phyloP scores from a whole-genome alignment of 2,888 invertebrate species.

The Zygogramma bicolorata region DNA sequence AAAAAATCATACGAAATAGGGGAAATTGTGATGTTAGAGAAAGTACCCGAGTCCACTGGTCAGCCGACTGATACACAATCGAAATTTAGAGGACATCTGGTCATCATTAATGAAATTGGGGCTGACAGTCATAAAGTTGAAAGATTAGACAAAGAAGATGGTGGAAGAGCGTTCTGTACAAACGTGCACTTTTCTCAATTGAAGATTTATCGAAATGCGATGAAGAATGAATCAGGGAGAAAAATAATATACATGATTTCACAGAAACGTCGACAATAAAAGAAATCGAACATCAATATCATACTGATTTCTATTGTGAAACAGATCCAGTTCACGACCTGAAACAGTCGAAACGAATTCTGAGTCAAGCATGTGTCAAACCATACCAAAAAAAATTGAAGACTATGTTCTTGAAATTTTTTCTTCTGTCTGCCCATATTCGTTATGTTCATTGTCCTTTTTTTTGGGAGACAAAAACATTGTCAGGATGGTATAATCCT shows the following conservation, averaged over 20 bases:
- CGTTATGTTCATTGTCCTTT: too few species aligned
- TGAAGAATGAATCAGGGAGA: neutral
- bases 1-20: neutral
- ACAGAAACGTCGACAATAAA: too few species aligned
- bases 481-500: too few species aligned
- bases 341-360: neutral
- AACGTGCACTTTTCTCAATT: neutral
- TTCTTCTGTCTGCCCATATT: too few species aligned
- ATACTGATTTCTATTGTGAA: too few species aligned
- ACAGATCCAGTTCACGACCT: too few species aligned
- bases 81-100: neutral
- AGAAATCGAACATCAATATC: too few species aligned
- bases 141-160: too few species aligned
- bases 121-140: neutral
- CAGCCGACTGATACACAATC: neutral
- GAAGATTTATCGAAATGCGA: neutral
- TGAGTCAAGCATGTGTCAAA: neutral
- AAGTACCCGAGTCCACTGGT: neutral
- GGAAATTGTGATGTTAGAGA: neutral
- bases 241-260: too few species aligned
- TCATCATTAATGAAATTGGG: neutral
- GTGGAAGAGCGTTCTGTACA: neutral
- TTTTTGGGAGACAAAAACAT: too few species aligned
- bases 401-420: neutral
- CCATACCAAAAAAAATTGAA: neutral